These are phyloP conservation scores for Litocranius walleri DNA, from an alignment of 2,113 vertebrate species.

Conservation along the genomic window DNA sequence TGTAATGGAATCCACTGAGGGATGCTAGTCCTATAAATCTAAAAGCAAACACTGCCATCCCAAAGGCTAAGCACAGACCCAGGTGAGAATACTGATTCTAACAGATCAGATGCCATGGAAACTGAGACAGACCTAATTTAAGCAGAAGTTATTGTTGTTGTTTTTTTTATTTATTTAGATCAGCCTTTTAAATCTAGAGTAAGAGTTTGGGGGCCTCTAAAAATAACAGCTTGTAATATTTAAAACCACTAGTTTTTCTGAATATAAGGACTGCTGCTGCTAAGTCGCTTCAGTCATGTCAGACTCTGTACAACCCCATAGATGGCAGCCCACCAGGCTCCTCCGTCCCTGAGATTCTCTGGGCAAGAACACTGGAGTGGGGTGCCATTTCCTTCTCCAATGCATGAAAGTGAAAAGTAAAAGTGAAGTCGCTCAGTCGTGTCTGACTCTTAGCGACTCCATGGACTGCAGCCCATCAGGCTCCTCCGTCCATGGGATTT, in stretches of 20 bases:
- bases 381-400: no score
- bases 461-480: no score
- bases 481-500: no score
- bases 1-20: conserved; percentile 71
- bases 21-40: conserved; percentile 71
- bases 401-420: no score
- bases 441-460: no score
- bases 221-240: conserved; percentile 79
- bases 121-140: conserved; percentile 80
- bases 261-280: conserved; percentile 57
- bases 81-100: conserved; percentile 75
- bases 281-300: no score
- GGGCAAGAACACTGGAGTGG: no score
- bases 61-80: conserved; percentile 75
- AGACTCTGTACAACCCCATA: no score
- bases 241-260: conserved; percentile 71
- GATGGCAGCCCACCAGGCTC: no score
- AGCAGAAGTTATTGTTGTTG: conserved; percentile 71
- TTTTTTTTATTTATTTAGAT: conserved; percentile 74
- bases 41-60: conserved; percentile 68
- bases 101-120: conserved; percentile 83
- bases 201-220: conserved; percentile 71
- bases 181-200: conserved; percentile 75
- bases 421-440: no score
- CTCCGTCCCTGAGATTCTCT: no score